Evolutionary conservation across 2,888 invertebrate genomes (phyloP).

Genomic region (Thymelicus sylvestris): DNA sequence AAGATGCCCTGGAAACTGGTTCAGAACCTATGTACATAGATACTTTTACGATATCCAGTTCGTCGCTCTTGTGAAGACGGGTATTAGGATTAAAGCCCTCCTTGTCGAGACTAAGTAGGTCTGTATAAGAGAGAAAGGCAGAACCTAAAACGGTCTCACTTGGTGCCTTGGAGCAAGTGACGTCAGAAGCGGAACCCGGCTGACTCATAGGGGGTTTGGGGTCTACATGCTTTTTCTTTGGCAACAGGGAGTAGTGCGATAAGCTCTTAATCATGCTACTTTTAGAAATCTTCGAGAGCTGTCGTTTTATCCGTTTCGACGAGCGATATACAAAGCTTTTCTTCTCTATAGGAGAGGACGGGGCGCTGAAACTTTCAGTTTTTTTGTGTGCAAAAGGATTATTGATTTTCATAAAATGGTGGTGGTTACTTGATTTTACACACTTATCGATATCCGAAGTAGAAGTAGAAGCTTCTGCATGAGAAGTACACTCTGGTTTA

Average conservation of each 20-base stretch:
- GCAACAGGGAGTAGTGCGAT: conserved; percentile 73
- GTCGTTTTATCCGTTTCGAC: conserved; percentile 70
- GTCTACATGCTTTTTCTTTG: conserved; percentile 68
- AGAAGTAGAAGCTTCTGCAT: conserved; percentile 26
- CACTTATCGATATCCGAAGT: conserved; percentile 55
- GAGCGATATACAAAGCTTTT: conserved; percentile 75
- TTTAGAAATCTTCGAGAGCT: conserved; percentile 72
- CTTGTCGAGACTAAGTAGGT: conserved; percentile 68
- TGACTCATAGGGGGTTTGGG: conserved; percentile 65
- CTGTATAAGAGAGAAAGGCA: conserved; percentile 79
- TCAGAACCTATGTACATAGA: conserved; percentile 81
- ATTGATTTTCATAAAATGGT: conserved; percentile 71
- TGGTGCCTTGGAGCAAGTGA: conserved; percentile 70
- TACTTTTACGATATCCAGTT: conserved; percentile 61
- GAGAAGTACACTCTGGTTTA: conserved; percentile 5
- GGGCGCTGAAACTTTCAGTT: conserved; percentile 73
- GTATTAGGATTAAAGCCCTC: conserved; percentile 59
- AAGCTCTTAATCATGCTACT: conserved; percentile 79
- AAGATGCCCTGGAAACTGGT: conserved; percentile 70
- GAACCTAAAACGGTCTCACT: conserved; percentile 83
- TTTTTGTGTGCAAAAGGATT: conserved; percentile 76
- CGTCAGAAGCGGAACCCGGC: conserved; percentile 70
- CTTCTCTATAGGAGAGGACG: conserved; percentile 75
- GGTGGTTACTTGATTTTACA: conserved; percentile 58
- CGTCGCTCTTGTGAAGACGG: conserved; percentile 67